A percentile compares a stretch with the other conserved stretches of the same genome.
Conservation (phyloP, 2,888 invertebrate species). For the Drosophila aldrichi region DNA sequence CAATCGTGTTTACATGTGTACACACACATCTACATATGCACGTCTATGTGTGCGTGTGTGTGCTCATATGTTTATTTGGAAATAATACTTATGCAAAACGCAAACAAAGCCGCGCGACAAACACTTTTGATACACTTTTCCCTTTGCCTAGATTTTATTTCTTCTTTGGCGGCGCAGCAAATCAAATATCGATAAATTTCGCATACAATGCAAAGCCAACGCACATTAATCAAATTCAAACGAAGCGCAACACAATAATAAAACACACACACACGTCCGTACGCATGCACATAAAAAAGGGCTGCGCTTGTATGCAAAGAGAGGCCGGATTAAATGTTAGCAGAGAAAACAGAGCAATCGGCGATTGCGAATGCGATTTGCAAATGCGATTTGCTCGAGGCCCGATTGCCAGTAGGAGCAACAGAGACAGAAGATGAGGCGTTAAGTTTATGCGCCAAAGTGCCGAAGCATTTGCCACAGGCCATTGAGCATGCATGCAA, state of each 20-base stretch:
- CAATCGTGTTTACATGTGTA: constrained; percentile 38
- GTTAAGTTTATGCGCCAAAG: constrained; percentile 66
- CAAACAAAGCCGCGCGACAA: constrained; percentile 79
- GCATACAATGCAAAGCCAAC: constrained; percentile 66
- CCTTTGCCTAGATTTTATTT: constrained; percentile 21
- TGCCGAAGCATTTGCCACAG: constrained; percentile 62
- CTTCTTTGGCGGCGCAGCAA: constrained; percentile 58
- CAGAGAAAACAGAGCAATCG: constrained; percentile 40
- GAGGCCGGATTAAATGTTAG: constrained; percentile 37
- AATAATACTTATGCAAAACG: constrained; percentile 69
- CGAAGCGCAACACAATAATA: constrained; percentile 39
- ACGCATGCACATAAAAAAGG: constrained; percentile 41
- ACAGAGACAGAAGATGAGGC: constrained; percentile 25
- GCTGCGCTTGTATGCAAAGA: constrained; percentile 55
- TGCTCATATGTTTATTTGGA: constrained; percentile 19
- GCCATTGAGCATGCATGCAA: constrained; percentile 71
- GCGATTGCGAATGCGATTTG: constrained; percentile 24
- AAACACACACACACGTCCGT: constrained; percentile 13
- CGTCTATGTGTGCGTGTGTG: neutral
- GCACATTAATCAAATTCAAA: constrained; percentile 69
- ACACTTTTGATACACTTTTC: constrained; percentile 71
- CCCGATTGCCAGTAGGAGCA: constrained; percentile 16
- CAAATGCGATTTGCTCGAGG: constrained; percentile 21
- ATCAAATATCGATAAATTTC: constrained; percentile 78
- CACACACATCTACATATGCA: constrained; percentile 12